phyloP scores from a whole-genome alignment of 64 coral and sea anemone species.

The Pachyseris speciosa region DNA sequence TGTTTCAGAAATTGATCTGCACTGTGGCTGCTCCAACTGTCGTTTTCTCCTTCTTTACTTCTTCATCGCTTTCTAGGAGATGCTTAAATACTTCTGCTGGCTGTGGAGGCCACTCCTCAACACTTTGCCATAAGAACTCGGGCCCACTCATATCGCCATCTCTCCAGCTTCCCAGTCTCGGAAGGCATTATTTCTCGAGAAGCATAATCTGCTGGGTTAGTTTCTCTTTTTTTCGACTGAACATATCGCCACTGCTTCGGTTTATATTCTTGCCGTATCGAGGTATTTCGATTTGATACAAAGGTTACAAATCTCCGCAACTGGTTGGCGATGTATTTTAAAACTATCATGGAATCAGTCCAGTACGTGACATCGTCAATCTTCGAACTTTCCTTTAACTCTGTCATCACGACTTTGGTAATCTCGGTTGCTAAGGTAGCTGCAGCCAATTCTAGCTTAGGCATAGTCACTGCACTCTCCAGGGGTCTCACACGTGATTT shows the following conservation, averaged over 20 bases:
- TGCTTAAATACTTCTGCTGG: not conserved
- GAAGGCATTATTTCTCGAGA: slow-evolving; percentile 61
- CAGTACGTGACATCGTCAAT: slow-evolving; percentile 36
- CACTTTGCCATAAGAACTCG: slow-evolving; percentile 61
- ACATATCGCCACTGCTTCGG: slow-evolving; percentile 62
- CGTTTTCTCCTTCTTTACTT: slow-evolving; percentile 32
- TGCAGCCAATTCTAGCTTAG: slow-evolving; percentile 65
- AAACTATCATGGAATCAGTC: slow-evolving; percentile 49
- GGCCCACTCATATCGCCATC: slow-evolving; percentile 35
- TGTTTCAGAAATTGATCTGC: too few species aligned
- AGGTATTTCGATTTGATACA: slow-evolving; percentile 59
- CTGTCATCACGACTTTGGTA: slow-evolving; percentile 26
- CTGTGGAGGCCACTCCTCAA: slow-evolving; percentile 65
- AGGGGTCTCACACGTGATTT: slow-evolving; percentile 72
- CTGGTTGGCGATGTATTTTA: slow-evolving; percentile 14
- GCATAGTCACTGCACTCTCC: slow-evolving; percentile 49
- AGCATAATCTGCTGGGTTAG: slow-evolving; percentile 69
- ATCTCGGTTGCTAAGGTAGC: slow-evolving; percentile 23
- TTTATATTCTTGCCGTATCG: slow-evolving; percentile 49
- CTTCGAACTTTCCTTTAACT: slow-evolving; percentile 34
- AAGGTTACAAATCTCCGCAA: slow-evolving; percentile 65
- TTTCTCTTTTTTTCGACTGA: slow-evolving; percentile 36
- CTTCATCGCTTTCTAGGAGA: slow-evolving; percentile 6
- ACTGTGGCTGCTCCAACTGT: too few species aligned
- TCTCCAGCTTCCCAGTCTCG: slow-evolving; percentile 36